Conservation (phyloP, 2,797 vertebrate genomes). For the Alauda arvensis region DNA sequence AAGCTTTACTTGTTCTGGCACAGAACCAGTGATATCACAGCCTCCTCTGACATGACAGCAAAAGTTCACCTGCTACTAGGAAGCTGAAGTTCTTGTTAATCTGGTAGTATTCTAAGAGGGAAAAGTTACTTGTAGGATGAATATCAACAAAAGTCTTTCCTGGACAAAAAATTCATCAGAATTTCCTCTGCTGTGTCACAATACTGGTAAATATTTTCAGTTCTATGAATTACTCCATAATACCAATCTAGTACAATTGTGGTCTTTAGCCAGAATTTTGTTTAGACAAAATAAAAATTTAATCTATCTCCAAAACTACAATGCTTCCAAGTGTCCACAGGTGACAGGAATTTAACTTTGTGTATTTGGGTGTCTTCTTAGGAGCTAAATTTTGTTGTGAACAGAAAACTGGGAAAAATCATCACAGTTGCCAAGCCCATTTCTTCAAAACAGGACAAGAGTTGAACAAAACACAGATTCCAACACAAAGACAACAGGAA, state of each 20-base stretch:
- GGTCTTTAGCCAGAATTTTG: neutral
- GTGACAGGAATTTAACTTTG: neutral
- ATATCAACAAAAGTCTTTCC: neutral
- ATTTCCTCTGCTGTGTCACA: neutral
- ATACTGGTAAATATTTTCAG: neutral
- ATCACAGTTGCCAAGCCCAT: fast-evolving
- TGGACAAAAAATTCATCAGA: neutral
- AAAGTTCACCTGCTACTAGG: neutral
- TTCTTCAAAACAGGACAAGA: neutral
- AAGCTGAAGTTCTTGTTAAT: neutral
- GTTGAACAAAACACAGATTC: neutral
- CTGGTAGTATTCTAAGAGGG: neutral
- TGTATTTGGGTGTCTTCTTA: neutral
- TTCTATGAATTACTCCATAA: neutral
- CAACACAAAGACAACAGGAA: neutral
- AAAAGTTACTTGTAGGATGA: neutral
- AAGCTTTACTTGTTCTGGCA: neutral
- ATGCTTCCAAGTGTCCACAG: neutral
- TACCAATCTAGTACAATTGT: neutral
- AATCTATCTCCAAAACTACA: neutral
- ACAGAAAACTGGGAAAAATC: neutral
- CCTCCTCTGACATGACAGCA: neutral
- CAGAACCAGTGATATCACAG: neutral
- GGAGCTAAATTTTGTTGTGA: neutral
- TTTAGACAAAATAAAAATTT: neutral